Conservation (phyloP, 37 sponge, comb jelly and placozoan genomes). For the Chondrilla cf. caribensis region DNA sequence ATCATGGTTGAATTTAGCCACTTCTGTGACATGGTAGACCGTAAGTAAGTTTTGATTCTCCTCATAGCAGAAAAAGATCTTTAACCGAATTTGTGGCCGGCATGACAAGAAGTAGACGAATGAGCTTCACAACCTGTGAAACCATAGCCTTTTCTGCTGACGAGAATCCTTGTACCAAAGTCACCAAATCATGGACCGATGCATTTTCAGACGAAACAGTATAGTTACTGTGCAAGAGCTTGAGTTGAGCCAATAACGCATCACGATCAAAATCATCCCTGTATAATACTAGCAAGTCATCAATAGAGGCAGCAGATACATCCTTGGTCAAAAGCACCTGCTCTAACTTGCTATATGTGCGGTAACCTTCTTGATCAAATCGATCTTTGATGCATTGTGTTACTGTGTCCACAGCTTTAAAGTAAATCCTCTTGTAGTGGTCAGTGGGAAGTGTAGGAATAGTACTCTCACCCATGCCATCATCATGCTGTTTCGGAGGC, state of each 20-base stretch:
- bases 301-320: neutral
- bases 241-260: neutral
- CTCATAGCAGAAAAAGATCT: slow-evolving; percentile 6
- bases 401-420: slow-evolving; percentile 17
- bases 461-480: neutral
- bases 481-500: neutral
- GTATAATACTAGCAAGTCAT: too few relatives aligned
- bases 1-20: slow-evolving; percentile 1
- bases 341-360: slow-evolving; percentile 28
- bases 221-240: slow-evolving; percentile 19
- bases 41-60: neutral
- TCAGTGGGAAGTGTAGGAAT: neutral
- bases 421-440: slow-evolving; percentile 19
- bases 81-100: slow-evolving; percentile 2
- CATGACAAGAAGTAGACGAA: neutral
- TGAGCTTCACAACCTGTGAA: slow-evolving; percentile 9
- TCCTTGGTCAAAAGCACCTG: neutral
- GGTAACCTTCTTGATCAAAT: slow-evolving; percentile 31
- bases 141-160: slow-evolving; percentile 1
- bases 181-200: neutral
- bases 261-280: neutral
- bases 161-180: slow-evolving; percentile 8
- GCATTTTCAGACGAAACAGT: neutral
- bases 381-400: slow-evolving; percentile 20
- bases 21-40: slow-evolving; percentile 1